Conservation (phyloP, 2,797 vertebrate species). For the Pristis pectinata region DNA sequence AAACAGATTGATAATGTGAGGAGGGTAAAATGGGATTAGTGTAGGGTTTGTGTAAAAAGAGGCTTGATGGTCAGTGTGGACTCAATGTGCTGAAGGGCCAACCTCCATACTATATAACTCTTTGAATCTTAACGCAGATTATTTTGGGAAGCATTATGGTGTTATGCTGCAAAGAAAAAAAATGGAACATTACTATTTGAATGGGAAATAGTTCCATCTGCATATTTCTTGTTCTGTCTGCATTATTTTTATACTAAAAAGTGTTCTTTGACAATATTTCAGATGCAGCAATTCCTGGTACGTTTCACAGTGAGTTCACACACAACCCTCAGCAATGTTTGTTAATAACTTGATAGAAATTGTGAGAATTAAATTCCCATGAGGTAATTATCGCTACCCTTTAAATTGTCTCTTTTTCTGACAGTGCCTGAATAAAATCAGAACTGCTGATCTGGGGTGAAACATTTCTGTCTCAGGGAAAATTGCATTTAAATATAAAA, state of each 20-base stretch:
- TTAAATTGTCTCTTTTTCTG: not conserved
- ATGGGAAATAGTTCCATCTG: not conserved
- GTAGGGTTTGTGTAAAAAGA: too few relatives aligned
- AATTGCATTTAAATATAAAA: not conserved
- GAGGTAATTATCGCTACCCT: not conserved
- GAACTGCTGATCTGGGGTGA: not conserved
- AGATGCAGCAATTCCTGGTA: not conserved
- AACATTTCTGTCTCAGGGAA: not conserved
- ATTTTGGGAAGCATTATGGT: not conserved
- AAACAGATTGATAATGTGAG: not conserved
- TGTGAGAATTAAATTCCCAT: not conserved
- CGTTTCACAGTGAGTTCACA: not conserved
- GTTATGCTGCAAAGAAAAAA: not conserved
- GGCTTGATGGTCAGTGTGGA: too few relatives aligned
- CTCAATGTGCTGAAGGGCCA: too few relatives aligned
- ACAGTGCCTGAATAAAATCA: not conserved
- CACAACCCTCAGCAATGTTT: not conserved
- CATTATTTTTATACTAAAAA: not conserved
- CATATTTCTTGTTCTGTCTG: not conserved
- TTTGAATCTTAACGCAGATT: too few relatives aligned
- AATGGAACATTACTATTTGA: not conserved
- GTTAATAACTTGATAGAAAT: not conserved
- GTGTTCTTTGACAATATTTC: not conserved
- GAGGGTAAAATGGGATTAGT: too few relatives aligned
- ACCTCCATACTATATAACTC: too few relatives aligned